These are phyloP conservation scores for Heterocephalus glaber DNA, from an alignment of 2,113 vertebrate species.

Conservation along the genomic window DNA sequence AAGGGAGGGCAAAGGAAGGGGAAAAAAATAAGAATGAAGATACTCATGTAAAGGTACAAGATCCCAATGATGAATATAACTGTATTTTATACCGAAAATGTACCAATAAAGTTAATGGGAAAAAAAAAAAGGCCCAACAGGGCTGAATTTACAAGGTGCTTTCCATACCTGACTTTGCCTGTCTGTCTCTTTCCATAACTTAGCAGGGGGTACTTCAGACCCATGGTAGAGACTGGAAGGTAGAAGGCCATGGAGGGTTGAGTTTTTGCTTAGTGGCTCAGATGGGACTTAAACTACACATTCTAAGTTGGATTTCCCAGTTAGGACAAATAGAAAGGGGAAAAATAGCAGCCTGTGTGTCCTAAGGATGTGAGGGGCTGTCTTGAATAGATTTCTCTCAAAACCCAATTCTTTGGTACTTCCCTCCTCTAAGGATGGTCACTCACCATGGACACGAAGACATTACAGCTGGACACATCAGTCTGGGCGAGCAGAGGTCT, in stretches of 20 bases:
- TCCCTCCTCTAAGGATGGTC: not conserved
- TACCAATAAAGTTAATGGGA: too few relatives aligned
- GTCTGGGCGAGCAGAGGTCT: not conserved
- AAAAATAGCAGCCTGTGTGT: not conserved
- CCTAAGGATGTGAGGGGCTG: not conserved
- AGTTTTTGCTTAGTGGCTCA: not conserved
- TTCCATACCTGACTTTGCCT: not conserved
- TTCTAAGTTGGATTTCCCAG: not conserved
- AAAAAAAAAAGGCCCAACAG: accelerated
- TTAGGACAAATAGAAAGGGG: not conserved
- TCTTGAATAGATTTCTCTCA: not conserved
- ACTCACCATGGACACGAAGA: not conserved
- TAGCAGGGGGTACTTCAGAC: not conserved
- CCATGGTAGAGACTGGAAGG: not conserved
- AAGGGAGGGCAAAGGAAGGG: too few relatives aligned
- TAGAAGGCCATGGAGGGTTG: not conserved
- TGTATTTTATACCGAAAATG: too few relatives aligned
- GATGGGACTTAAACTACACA: not conserved
- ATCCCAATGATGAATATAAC: too few relatives aligned
- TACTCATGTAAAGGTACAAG: too few relatives aligned
- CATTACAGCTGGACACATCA: not conserved
- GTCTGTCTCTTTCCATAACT: not conserved
- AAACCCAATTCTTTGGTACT: not conserved
- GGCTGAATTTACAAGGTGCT: not conserved
- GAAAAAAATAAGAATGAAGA: too few relatives aligned